Conservation (phyloP, 2,797 vertebrate genomes). For the Pangasius macronema region DNA sequence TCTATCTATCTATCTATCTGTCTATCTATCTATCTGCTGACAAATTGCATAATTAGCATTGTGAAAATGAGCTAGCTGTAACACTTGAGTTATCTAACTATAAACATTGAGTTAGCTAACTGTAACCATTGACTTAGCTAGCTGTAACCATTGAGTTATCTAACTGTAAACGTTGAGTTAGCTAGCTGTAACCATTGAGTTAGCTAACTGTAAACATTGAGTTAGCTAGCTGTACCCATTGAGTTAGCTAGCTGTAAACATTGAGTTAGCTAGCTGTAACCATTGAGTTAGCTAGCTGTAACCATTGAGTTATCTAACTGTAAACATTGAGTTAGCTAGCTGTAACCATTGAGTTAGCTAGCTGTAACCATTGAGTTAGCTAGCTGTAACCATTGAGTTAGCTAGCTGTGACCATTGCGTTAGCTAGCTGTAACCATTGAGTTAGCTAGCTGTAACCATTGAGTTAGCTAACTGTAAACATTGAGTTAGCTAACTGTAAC, state of each 20-base stretch:
- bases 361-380: neutral
- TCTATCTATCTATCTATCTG: conserved; percentile 26
- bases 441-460: neutral
- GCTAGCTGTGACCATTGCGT: neutral
- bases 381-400: neutral
- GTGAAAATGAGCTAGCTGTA: neutral
- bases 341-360: neutral
- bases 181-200: neutral
- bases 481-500: neutral
- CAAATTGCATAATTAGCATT: neutral
- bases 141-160: neutral
- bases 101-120: neutral
- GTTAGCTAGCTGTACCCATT: neutral
- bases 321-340: neutral
- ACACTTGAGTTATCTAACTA: too few relatives aligned
- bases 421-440: neutral
- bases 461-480: neutral
- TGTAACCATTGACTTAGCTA: neutral
- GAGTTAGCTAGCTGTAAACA: neutral
- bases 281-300: neutral
- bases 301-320: neutral
- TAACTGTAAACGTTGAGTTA: neutral
- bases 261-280: neutral
- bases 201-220: neutral
- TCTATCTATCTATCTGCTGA: neutral